Percentiles rank a stretch among this genome's conserved stretches.
phyloP scores from a whole-genome alignment of 2,797 vertebrate genomes.

The Cyprinodon diabolis region DNA sequence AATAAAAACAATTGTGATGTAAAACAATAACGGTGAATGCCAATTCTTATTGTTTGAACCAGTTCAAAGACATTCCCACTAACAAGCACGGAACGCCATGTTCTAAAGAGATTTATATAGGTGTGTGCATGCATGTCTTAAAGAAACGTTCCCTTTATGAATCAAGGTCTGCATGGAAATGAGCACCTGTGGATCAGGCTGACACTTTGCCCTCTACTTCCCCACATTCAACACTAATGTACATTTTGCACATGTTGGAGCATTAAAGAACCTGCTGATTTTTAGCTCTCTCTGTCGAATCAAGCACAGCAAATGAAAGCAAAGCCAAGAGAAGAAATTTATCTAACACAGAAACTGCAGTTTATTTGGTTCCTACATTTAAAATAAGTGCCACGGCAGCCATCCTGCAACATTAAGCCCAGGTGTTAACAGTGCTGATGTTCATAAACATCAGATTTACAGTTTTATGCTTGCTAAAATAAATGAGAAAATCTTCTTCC shows the following conservation, averaged over 20 bases:
- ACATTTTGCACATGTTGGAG: constrained; percentile 4
- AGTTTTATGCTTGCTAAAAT: background rate
- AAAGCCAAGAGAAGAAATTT: background rate
- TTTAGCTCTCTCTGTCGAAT: background rate
- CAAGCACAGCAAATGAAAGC: constrained; percentile 7
- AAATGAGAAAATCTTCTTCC: background rate
- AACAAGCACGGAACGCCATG: background rate
- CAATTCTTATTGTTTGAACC: background rate
- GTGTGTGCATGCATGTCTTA: background rate
- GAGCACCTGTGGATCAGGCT: background rate
- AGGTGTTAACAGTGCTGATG: background rate
- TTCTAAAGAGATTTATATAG: constrained; percentile 3
- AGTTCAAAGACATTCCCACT: background rate
- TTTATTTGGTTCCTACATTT: background rate
- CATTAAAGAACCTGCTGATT: constrained; percentile 14
- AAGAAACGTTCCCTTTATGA: constrained; percentile 1
- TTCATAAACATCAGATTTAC: background rate
- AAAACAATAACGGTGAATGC: background rate
- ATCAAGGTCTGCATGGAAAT: constrained; percentile 5
- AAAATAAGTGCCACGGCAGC: background rate
- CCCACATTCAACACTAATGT: constrained; percentile 9
- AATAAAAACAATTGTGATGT: background rate
- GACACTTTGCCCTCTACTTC: background rate
- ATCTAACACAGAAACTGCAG: background rate
- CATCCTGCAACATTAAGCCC: background rate